These are phyloP conservation scores for Amphiprion ocellaris DNA, from an alignment of 2,113 vertebrate species.

Conservation along the genomic window DNA sequence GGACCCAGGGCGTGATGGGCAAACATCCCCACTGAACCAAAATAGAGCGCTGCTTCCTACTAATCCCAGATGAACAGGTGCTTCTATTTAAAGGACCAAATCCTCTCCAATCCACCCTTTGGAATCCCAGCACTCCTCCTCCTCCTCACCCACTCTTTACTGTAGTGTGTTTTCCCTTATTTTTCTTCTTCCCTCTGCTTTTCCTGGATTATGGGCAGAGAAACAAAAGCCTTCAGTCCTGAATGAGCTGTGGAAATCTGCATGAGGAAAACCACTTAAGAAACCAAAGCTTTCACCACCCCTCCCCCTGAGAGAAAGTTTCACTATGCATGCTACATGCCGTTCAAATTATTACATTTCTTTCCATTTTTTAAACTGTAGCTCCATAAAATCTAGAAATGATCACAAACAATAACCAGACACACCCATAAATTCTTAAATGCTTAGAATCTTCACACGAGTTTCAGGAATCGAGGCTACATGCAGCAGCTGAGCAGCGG, in stretches of 20 bases:
- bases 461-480: background rate
- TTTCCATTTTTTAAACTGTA: background rate
- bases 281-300: conserved; percentile 50
- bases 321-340: background rate
- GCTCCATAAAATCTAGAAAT: conserved; percentile 8
- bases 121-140: conserved; percentile 62
- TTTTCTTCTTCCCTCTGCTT: conserved; percentile 23
- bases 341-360: background rate
- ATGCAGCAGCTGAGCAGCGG: background rate
- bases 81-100: conserved; percentile 85
- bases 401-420: background rate
- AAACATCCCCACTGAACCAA: conserved; percentile 60
- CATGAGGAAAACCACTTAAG: conserved; percentile 65
- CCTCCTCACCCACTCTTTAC: conserved; percentile 46
- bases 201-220: conserved; percentile 31
- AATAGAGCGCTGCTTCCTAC: conserved; percentile 79
- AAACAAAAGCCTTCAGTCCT: conserved; percentile 58
- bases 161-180: background rate
- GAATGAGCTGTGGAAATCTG: conserved; percentile 57
- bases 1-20: conserved; percentile 41
- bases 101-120: conserved; percentile 79
- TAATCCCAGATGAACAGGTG: conserved; percentile 86
- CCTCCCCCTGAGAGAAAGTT: conserved; percentile 34
- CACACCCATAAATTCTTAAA: background rate
- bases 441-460: background rate